These are phyloP conservation scores for Trichogramma dendrolimi DNA, from an alignment of 2,888 invertebrate species.

Conservation along the genomic window DNA sequence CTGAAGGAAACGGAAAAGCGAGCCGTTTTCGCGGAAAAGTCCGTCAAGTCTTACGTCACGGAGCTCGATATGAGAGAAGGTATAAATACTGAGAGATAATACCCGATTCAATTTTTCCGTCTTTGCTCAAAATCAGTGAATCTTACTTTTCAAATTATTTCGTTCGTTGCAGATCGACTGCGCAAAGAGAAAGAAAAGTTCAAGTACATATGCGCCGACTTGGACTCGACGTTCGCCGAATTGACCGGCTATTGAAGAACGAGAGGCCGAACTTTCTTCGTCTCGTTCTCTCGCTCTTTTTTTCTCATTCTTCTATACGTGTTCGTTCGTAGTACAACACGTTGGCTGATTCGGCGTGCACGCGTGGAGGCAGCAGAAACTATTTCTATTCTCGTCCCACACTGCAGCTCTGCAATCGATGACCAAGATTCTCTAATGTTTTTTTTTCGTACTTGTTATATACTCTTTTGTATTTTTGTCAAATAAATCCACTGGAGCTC, in stretches of 20 bases:
- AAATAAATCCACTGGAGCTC: too few species aligned
- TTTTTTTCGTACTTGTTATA: too few species aligned
- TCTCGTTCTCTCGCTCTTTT: constrained; percentile 1
- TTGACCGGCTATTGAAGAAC: constrained; percentile 64
- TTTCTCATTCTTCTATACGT: constrained; percentile 4
- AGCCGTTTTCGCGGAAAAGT: constrained; percentile 66
- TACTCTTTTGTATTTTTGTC: too few species aligned
- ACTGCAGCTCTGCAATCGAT: too few species aligned
- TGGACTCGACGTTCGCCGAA: constrained; percentile 72
- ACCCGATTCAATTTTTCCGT: neutral
- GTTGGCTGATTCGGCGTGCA: too few species aligned
- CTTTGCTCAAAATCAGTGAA: neutral
- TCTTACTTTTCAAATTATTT: too few species aligned
- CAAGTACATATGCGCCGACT: constrained; percentile 70
- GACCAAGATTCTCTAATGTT: too few species aligned
- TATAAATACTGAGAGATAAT: constrained; percentile 34
- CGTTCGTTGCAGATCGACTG: constrained; percentile 71
- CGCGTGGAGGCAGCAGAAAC: too few species aligned
- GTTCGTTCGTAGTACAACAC: too few species aligned
- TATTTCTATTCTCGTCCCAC: too few species aligned
- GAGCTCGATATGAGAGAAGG: constrained; percentile 70
- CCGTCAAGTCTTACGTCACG: constrained; percentile 67
- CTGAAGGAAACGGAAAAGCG: constrained; percentile 58
- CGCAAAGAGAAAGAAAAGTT: constrained; percentile 79
- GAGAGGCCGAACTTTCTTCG: neutral